Base-by-base conservation (phyloP, 2,797 vertebrate species). In the Rhabdomys pumilio region DNA sequence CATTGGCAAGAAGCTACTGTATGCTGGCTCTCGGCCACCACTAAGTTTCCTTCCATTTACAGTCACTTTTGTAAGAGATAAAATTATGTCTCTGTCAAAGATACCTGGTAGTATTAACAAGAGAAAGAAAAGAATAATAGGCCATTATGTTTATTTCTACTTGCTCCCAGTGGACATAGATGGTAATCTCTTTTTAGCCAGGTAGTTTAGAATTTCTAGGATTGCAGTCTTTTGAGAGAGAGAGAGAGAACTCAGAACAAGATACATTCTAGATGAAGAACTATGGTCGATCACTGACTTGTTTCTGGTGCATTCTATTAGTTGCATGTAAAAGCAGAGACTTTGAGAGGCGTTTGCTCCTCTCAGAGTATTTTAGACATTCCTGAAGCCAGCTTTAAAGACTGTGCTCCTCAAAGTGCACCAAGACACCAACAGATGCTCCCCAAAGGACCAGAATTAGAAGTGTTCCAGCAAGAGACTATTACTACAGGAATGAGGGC, bases 1-100 rank as follows among this genome's bases (percentile, higher is more conserved):
- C 89, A 91, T 73, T 91, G 90, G 92, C 86, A 95, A 97, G 97
- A 86, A 95, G 92, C 95, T 96, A 92, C 92, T 95, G 93, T 95
- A 77, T 9, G 29, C 84, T 96, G 94, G 84, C 89, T 89, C 50
- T 65, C 59, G 41, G 87, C 79, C 67, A 38, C 47, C 34, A 84
- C 85, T 87, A 26, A 91, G 93, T 95, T 96, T 85, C 85, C 90
- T 97, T 96, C 93, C 95, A 90, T 87, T 88, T 91, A 85, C 75
- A 93, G 82, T 93, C 76, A 91, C 63, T 93, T 95, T 95, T 69
- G 84, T 84, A 72, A 96, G 77, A 95, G 53, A 95, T 57, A 79
- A 2, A 85, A 77, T 67, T 91, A 79, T 95, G 96, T 97, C 82
- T 88, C 85, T 47, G 59, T 80, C 67, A 89, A 88, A 91, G 72